Percentiles rank a stretch among this genome's conserved stretches.
phyloP scores from a whole-genome alignment of 2,113 vertebrate species.

The Thamnaconus septentrionalis region DNA sequence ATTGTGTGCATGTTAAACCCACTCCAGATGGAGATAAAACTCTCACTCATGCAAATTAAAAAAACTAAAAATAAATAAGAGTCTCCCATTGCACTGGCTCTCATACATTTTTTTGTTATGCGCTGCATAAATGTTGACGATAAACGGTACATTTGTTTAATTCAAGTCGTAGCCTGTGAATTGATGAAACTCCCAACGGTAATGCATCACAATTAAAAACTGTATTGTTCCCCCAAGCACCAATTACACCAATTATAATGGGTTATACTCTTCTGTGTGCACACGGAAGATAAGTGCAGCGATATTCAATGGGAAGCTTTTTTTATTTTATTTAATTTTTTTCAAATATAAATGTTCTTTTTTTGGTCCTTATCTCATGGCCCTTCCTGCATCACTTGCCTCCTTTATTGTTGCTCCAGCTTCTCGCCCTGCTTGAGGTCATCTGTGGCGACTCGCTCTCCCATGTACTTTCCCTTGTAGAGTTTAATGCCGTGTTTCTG shows the following conservation, averaged over 20 bases:
- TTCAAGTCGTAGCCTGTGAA: background rate
- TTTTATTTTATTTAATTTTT: too few species aligned
- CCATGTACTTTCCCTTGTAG: slow-evolving; percentile 13
- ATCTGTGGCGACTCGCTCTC: slow-evolving; percentile 12
- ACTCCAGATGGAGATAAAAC: too few species aligned
- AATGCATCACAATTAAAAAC: slow-evolving; percentile 37
- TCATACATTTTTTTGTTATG: too few species aligned
- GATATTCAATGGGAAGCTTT: too few species aligned
- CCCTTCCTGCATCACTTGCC: slow-evolving; percentile 15
- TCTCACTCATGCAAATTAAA: too few species aligned
- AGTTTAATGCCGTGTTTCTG: background rate
- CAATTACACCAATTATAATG: slow-evolving; percentile 16
- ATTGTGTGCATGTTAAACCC: too few species aligned
- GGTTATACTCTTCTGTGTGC: background rate
- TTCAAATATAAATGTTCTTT: slow-evolving; percentile 6
- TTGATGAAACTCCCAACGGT: slow-evolving; percentile 3
- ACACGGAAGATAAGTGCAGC: too few species aligned
- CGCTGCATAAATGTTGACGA: too few species aligned
- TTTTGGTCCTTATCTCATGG: slow-evolving; percentile 11
- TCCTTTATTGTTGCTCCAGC: slow-evolving; percentile 19
- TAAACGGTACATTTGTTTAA: slow-evolving; percentile 7
- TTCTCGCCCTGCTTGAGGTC: slow-evolving; percentile 23
- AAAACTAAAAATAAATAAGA: too few species aligned
- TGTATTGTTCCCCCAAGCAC: slow-evolving; percentile 11
- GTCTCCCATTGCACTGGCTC: too few species aligned